A percentile compares a stretch with the other conserved stretches of the same genome.
Evolutionary conservation across 1,140 invertebrate genomes (phyloP).

Genomic region (Aporrectodea caliginosa): DNA sequence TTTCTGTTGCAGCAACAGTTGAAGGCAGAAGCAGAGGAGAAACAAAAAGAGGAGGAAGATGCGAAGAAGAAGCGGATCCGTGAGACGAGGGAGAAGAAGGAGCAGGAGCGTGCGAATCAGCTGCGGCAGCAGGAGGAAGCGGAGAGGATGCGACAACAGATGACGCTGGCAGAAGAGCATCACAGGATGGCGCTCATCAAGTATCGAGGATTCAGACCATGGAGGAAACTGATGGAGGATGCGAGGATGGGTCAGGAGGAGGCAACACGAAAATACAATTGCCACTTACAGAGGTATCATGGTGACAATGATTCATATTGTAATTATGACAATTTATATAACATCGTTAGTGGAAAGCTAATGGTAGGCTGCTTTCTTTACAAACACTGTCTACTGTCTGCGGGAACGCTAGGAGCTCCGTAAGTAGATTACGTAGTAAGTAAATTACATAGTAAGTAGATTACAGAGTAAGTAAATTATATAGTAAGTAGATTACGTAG

Average conservation of each 20-base stretch:
- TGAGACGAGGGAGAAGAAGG: slow-evolving; percentile 47
- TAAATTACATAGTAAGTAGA: too few relatives aligned
- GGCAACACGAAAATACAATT: slow-evolving; percentile 37
- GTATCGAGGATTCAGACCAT: slow-evolving; percentile 44
- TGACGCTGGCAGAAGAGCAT: slow-evolving; percentile 41
- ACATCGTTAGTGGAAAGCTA: too few relatives aligned
- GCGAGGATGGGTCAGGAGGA: slow-evolving; percentile 36
- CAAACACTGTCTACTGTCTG: too few relatives aligned
- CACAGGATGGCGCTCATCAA: slow-evolving; percentile 43
- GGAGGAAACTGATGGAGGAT: slow-evolving; percentile 43
- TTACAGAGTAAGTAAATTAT: too few relatives aligned
- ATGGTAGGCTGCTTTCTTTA: too few relatives aligned
- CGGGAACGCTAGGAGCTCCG: too few relatives aligned
- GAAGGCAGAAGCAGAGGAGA: slow-evolving; percentile 43
- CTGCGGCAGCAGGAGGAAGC: slow-evolving; percentile 36
- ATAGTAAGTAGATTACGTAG: too few relatives aligned
- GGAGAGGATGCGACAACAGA: slow-evolving; percentile 38
- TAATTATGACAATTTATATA: too few relatives aligned
- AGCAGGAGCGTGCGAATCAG: slow-evolving; percentile 44
- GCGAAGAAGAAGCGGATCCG: slow-evolving; percentile 45
- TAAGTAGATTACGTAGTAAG: too few relatives aligned
- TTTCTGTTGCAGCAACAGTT: slow-evolving; percentile 37
- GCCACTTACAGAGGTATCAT: background rate
- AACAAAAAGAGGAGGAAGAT: slow-evolving; percentile 42
- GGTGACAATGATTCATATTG: too few relatives aligned